These are phyloP conservation scores for Caenorhabditis sinica DNA, from an alignment of 2,888 invertebrate species.

Conservation along the genomic window DNA sequence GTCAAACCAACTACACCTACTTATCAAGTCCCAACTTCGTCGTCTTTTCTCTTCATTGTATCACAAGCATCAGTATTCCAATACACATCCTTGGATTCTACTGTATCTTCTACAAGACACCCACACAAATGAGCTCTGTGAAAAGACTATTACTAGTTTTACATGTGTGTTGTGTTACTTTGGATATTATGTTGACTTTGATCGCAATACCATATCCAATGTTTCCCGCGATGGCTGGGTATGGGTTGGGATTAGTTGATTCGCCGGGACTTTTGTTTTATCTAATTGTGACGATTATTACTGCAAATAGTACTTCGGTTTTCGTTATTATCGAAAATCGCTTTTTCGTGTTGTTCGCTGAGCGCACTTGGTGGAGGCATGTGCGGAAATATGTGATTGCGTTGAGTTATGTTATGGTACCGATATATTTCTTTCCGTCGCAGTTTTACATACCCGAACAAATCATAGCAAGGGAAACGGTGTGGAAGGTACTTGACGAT, in stretches of 20 bases:
- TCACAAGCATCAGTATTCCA: background rate
- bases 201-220: background rate
- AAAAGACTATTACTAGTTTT: background rate
- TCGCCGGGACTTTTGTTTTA: background rate
- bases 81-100: background rate
- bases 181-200: background rate
- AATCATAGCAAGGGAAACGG: background rate
- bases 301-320: background rate
- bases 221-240: background rate
- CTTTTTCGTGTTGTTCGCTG: background rate
- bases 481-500: background rate
- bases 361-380: background rate
- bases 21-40: no score
- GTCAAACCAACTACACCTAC: no score
- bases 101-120: constrained; percentile 12
- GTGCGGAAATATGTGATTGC: background rate
- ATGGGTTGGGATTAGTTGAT: background rate
- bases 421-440: background rate
- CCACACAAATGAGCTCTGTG: background rate
- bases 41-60: background rate
- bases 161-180: background rate
- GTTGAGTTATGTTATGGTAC: background rate
- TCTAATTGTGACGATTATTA: background rate
- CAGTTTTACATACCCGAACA: background rate
- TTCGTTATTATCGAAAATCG: background rate